Evolutionary conservation across 2,797 vertebrate species (phyloP), one percentile per base, ranked within the genome.

Genomic region (Salmo trutta): DNA sequence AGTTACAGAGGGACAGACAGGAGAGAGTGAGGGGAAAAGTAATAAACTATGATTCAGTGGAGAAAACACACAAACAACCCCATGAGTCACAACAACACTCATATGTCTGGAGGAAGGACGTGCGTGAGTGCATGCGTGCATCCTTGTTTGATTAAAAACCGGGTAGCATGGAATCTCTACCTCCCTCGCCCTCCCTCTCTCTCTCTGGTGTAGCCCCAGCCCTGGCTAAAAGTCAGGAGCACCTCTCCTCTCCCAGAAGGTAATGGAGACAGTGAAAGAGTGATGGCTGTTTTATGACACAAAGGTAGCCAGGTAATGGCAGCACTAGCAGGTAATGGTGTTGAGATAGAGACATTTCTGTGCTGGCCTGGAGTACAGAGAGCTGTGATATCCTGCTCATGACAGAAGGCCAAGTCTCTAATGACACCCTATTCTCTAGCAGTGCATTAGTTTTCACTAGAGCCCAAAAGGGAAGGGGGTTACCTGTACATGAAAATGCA

Each of bases 181-280:
- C 47, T 52, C 70, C n/a, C 5, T 51, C 47, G 56, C 76, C 47
- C 59, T 68, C 76, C 47, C 24, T 51, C 69, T 31, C 65, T n/a
- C 51, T 64, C 31, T 56, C 41, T 78, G 71, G 41, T 70, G 15
- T 33, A 31, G 21, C 19, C 67, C 74, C 54, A 75, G 72, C 15
- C n/a, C 69, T 27, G 56, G 56, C 66, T 74, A 12, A 24, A 24
- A 51, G 19, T 54, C 67, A 27, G 68, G 16, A 27, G 64, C 71
- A 53, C 65, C 68, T 29, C 64, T 79, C 71, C 64, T 77, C 66
- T 54, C 36, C 33, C 74, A n/a, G 10, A 64, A 21, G 12, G 69
- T 78, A 84, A 84, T 84, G 71, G 75, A 82, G 59, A 79, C 29
- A 31, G 62, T 82, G 12, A 71, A 56, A 75, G 68, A 62, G 74